Percentiles rank a stretch among this genome's conserved stretches.
These are phyloP conservation scores for Rhynchophorus ferrugineus DNA, from an alignment of 1,140 invertebrate genomes.

Conservation along the genomic window DNA sequence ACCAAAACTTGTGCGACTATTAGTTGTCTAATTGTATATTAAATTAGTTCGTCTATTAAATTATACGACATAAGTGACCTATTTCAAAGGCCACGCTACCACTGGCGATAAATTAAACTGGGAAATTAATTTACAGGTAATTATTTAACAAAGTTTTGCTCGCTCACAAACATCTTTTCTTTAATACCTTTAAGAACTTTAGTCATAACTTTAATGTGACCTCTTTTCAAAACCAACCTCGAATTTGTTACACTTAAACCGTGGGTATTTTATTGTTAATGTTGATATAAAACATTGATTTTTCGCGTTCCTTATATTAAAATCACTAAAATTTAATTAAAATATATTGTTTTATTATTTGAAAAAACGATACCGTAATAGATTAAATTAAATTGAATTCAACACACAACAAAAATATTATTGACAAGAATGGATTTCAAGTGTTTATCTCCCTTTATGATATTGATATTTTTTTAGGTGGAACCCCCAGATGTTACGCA, in stretches of 20 bases:
- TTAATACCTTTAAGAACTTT: constrained; percentile 4
- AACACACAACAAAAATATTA: no score
- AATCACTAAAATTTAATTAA: no score
- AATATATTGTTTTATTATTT: no score
- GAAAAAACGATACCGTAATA: no score
- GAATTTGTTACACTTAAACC: no score
- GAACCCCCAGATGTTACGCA: constrained; percentile 42
- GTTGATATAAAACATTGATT: constrained; percentile 3
- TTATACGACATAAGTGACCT: constrained; percentile 26
- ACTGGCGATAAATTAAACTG: constrained; percentile 30
- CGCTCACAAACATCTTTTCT: constrained; percentile 6
- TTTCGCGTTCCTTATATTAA: no score
- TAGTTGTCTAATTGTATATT: no score
- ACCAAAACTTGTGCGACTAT: no score
- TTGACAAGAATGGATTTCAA: no score
- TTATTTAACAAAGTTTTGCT: constrained; percentile 8
- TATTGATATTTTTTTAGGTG: constrained; percentile 41
- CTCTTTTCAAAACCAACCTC: no score
- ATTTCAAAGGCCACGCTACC: constrained; percentile 25
- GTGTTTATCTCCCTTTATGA: no score
- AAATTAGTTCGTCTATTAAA: constrained; percentile 24
- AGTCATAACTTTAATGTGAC: constrained; percentile 12
- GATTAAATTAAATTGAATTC: no score
- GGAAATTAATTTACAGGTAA: constrained; percentile 33
- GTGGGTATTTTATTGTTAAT: neutral